phyloP scores from a whole-genome alignment of 2,797 vertebrate species.

The Hirundo rustica region DNA sequence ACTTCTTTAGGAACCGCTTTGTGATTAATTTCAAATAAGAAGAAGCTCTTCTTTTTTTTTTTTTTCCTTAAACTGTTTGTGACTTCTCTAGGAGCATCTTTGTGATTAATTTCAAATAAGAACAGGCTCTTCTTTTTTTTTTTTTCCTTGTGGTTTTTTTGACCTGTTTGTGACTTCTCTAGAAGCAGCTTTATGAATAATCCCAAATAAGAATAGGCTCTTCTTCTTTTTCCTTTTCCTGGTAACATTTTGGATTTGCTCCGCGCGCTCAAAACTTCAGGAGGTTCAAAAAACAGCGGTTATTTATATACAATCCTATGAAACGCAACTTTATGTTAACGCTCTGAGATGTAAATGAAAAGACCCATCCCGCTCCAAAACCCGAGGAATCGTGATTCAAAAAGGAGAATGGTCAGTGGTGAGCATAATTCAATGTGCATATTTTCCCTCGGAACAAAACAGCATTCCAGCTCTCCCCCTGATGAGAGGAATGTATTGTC shows the following conservation, averaged over 20 bases:
- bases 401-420: slow-evolving; percentile 24
- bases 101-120: background rate
- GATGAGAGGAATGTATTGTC: slow-evolving; percentile 66
- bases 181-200: background rate
- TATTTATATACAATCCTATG: background rate
- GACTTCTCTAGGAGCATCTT: background rate
- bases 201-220: background rate
- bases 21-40: background rate
- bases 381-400: background rate
- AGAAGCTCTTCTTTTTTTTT: background rate
- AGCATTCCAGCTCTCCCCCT: slow-evolving; percentile 65
- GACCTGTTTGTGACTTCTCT: background rate
- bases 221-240: background rate
- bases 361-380: background rate
- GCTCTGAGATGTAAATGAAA: background rate
- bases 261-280: background rate
- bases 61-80: no score
- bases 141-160: background rate
- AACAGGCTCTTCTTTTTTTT: background rate
- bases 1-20: background rate
- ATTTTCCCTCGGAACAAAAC: slow-evolving; percentile 59
- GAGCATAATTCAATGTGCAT: slow-evolving; percentile 31
- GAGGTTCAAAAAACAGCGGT: accelerated
- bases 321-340: background rate
- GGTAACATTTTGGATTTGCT: background rate